Evolutionary conservation across 2,797 vertebrate species (phyloP).

Genomic region (Nasua narica): DNA sequence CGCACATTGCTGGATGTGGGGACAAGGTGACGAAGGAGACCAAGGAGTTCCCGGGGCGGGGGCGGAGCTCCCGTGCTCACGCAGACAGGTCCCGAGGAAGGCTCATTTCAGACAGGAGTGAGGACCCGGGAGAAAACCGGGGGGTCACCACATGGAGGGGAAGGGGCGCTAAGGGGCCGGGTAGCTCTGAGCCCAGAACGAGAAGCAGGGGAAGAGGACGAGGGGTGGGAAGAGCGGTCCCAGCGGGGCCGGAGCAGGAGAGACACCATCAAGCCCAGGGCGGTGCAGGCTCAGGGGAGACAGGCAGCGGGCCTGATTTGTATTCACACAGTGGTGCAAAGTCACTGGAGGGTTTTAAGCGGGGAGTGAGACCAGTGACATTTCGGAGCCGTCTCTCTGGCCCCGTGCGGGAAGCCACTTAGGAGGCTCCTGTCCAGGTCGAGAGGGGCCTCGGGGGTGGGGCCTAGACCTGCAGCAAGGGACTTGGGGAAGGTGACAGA

Average conservation of each 20-base stretch:
- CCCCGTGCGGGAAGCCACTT: neutral
- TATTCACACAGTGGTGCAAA: neutral
- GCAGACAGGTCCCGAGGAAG: neutral
- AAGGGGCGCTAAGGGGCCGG: too few relatives aligned
- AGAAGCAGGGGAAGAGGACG: neutral
- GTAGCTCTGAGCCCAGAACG: neutral
- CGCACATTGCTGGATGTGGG: rapidly evolving
- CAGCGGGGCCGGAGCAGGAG: neutral
- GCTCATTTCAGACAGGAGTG: neutral
- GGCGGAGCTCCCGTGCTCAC: rapidly evolving
- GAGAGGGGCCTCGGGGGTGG: neutral
- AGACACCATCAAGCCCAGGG: neutral
- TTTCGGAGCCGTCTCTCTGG: neutral
- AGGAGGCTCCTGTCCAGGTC: neutral
- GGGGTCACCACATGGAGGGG: neutral
- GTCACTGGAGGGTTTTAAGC: neutral
- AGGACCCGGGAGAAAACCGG: neutral
- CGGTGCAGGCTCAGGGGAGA: neutral
- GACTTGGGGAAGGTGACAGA: rapidly evolving
- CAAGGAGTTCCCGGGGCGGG: neutral
- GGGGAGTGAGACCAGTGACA: neutral
- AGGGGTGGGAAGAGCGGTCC: neutral
- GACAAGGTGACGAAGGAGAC: neutral
- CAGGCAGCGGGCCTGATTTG: neutral
- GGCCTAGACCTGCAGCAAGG: rapidly evolving